Evolutionary conservation across 2,797 vertebrate species (phyloP).

Genomic region (Periparus ater): DNA sequence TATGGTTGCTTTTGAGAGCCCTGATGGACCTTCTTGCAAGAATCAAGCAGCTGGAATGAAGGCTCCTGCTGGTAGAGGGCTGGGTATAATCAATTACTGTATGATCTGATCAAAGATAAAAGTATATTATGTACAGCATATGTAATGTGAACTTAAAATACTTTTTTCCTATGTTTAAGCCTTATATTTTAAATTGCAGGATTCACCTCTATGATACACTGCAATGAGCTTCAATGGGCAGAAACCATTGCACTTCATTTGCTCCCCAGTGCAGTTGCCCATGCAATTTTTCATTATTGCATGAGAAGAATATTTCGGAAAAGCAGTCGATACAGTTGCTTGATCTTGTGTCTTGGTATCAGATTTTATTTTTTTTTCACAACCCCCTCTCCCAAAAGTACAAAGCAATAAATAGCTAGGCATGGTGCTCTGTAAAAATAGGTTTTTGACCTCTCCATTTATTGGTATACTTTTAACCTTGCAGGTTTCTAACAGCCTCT

Average conservation of each 20-base stretch:
- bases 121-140: not conserved
- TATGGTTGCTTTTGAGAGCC: not conserved
- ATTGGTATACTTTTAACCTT: slow-evolving; percentile 4
- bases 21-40: not conserved
- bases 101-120: not conserved
- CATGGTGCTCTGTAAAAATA: not conserved
- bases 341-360: not conserved
- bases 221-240: not conserved
- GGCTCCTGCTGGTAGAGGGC: not conserved
- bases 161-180: not conserved
- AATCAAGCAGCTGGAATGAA: not conserved
- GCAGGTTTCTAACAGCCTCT: not conserved
- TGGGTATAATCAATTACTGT: not conserved
- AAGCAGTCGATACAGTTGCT: not conserved
- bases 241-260: not conserved
- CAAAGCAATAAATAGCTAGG: slow-evolving; percentile 8
- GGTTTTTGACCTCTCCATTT: slow-evolving; percentile 21
- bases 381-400: not conserved
- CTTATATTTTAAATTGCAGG: not conserved
- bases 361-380: not conserved
- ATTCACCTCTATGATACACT: not conserved
- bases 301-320: not conserved
- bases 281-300: not conserved
- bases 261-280: not conserved
- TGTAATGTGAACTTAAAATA: not conserved